Evolutionary conservation across 2,797 vertebrate species (phyloP).

Genomic region (Gila robusta): DNA sequence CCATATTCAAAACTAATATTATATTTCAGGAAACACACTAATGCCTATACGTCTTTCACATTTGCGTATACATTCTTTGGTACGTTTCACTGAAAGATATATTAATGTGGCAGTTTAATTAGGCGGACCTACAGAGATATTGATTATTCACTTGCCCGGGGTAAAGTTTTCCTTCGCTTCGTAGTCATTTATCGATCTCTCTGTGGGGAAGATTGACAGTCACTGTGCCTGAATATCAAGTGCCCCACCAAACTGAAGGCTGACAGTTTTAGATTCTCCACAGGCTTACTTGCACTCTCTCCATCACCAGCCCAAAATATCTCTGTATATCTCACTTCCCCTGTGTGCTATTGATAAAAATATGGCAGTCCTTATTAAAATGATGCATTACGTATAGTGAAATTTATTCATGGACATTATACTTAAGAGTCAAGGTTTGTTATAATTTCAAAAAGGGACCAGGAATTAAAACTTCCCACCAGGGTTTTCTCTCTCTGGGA

Average conservation of each 20-base stretch:
- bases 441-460: background rate
- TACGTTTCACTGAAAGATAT: slow-evolving; percentile 72
- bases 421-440: background rate
- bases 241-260: slow-evolving; percentile 54
- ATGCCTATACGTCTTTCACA: slow-evolving; percentile 47
- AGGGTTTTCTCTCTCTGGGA: background rate
- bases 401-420: slow-evolving; percentile 12
- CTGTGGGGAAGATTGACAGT: slow-evolving; percentile 64
- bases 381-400: slow-evolving; percentile 4
- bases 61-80: slow-evolving; percentile 56
- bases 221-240: slow-evolving; percentile 71
- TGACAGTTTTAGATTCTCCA: slow-evolving; percentile 60
- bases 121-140: slow-evolving; percentile 73
- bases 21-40: slow-evolving; percentile 11
- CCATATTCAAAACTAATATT: slow-evolving; percentile 6
- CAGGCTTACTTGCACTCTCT: slow-evolving; percentile 29
- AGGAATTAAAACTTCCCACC: background rate
- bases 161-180: slow-evolving; percentile 80
- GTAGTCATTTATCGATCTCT: slow-evolving; percentile 77
- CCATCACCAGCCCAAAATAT: slow-evolving; percentile 34
- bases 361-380: background rate
- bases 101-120: slow-evolving; percentile 81
- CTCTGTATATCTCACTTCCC: slow-evolving; percentile 14
- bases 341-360: slow-evolving; percentile 30
- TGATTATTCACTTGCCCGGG: slow-evolving; percentile 78